A percentile compares a stretch with the other conserved stretches of the same genome.
These are phyloP conservation scores for Apantesis nais DNA, from an alignment of 2,888 invertebrate species.

Conservation along the genomic window DNA sequence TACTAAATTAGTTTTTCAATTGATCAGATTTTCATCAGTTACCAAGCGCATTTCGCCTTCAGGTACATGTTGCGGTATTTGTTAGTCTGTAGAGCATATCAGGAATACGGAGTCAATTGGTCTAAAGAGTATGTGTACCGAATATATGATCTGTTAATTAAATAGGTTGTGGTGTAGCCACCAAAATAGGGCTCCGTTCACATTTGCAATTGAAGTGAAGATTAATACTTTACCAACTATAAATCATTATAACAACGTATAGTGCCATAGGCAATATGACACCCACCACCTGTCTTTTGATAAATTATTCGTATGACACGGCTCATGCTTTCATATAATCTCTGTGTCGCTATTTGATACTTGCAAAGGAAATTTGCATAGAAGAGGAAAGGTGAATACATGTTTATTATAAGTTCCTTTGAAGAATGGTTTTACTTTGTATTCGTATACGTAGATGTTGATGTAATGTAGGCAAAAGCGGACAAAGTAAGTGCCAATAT, in stretches of 20 bases:
- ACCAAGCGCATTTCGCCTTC: too few species aligned
- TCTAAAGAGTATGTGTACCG: constrained; percentile 38
- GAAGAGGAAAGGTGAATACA: constrained; percentile 47
- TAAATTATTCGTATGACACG: constrained; percentile 57
- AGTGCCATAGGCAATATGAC: constrained; percentile 33
- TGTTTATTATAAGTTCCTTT: constrained; percentile 47
- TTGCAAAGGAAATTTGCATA: constrained; percentile 50
- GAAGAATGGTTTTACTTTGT: constrained; percentile 36
- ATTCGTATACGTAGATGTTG: constrained; percentile 15
- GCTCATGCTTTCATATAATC: constrained; percentile 47
- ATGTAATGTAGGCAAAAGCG: background rate
- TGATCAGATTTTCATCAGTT: background rate
- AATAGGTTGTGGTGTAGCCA: constrained; percentile 39
- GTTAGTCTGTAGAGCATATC: background rate
- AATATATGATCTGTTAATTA: constrained; percentile 13
- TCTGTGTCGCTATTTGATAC: constrained; percentile 46
- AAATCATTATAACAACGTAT: constrained; percentile 35
- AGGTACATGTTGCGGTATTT: background rate
- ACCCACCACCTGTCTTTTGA: constrained; percentile 52
- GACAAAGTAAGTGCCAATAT: constrained; percentile 16
- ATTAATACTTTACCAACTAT: constrained; percentile 43
- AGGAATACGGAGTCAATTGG: background rate
- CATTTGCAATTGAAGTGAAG: constrained; percentile 41
- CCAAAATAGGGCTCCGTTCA: constrained; percentile 39
- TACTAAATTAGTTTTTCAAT: background rate